These are phyloP conservation scores for Acronicta alni DNA, from an alignment of 2,888 invertebrate genomes.

Conservation along the genomic window DNA sequence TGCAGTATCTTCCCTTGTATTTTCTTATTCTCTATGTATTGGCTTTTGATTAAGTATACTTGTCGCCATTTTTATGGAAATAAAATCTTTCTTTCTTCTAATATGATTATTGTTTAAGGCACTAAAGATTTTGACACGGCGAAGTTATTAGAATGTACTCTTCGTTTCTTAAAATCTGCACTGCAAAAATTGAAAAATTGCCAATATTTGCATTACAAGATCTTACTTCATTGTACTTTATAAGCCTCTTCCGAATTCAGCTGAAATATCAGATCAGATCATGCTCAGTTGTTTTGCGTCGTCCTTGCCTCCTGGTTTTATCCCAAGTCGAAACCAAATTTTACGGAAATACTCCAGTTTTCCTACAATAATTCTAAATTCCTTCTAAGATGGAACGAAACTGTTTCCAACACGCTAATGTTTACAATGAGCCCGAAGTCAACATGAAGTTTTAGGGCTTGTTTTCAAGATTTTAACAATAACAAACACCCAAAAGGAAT, in stretches of 20 bases:
- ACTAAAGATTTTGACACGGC: slow-evolving; percentile 1
- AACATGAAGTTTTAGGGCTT: slow-evolving; percentile 26
- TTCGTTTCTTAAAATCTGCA: too few species aligned
- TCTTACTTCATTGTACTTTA: too few species aligned
- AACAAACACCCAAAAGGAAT: slow-evolving; percentile 34
- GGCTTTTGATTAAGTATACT: too few species aligned
- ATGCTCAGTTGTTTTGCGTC: background rate
- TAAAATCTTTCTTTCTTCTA: too few species aligned
- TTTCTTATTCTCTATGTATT: too few species aligned
- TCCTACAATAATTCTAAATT: slow-evolving; percentile 6
- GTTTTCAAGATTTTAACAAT: slow-evolving; percentile 30
- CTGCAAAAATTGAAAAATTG: too few species aligned
- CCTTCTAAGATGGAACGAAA: slow-evolving; percentile 16
- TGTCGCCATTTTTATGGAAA: too few species aligned
- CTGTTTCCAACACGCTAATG: slow-evolving; percentile 28
- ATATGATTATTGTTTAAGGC: slow-evolving; percentile 27
- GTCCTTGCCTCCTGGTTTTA: background rate
- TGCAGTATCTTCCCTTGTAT: too few species aligned
- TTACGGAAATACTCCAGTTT: background rate
- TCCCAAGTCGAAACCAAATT: background rate
- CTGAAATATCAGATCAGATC: too few species aligned
- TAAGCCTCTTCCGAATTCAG: too few species aligned
- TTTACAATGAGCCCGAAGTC: slow-evolving; percentile 36
- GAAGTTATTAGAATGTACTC: too few species aligned
- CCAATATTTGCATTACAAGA: too few species aligned